Conservation (phyloP, 1,140 invertebrate genomes). For the Orussus abietinus region DNA sequence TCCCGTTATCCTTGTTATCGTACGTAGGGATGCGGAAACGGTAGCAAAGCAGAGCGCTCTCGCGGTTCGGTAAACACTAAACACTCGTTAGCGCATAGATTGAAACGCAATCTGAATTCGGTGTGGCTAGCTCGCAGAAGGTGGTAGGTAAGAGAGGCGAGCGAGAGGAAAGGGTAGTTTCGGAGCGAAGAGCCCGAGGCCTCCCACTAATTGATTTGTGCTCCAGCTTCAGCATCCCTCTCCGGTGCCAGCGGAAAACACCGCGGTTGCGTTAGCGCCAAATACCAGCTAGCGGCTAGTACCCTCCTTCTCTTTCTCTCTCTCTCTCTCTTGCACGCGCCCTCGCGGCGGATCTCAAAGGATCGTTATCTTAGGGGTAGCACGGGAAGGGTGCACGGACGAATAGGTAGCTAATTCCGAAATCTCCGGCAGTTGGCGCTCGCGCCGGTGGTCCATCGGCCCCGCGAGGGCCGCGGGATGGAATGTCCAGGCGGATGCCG, state of each 20-base stretch:
- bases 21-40: slow-evolving; percentile 39
- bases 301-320: slow-evolving; percentile 2
- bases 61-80: slow-evolving; percentile 52
- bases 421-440: slow-evolving; percentile 11
- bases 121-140: slow-evolving; percentile 32
- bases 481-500: slow-evolving; percentile 15
- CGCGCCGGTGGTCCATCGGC: slow-evolving; percentile 7
- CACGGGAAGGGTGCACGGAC: slow-evolving; percentile 9
- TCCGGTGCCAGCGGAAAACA: slow-evolving; percentile 6
- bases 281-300: not conserved
- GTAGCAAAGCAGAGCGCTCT: slow-evolving; percentile 42
- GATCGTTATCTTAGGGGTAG: slow-evolving; percentile 40
- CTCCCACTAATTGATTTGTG: slow-evolving; percentile 48
- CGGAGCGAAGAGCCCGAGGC: slow-evolving; percentile 35
- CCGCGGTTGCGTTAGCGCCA: not conserved
- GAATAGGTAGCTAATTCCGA: slow-evolving; percentile 23
- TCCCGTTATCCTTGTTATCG: slow-evolving; percentile 36
- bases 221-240: slow-evolving; percentile 37
- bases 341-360: slow-evolving; percentile 37
- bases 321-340: slow-evolving; percentile 10
- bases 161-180: slow-evolving; percentile 32
- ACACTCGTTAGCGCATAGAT: slow-evolving; percentile 52
- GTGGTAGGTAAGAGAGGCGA: slow-evolving; percentile 8
- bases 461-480: slow-evolving; percentile 1
- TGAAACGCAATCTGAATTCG: slow-evolving; percentile 53